A percentile compares a stretch with the other conserved stretches of the same genome.
These are phyloP conservation scores for Dryobotodes eremita DNA, from an alignment of 2,888 invertebrate species.

Conservation along the genomic window DNA sequence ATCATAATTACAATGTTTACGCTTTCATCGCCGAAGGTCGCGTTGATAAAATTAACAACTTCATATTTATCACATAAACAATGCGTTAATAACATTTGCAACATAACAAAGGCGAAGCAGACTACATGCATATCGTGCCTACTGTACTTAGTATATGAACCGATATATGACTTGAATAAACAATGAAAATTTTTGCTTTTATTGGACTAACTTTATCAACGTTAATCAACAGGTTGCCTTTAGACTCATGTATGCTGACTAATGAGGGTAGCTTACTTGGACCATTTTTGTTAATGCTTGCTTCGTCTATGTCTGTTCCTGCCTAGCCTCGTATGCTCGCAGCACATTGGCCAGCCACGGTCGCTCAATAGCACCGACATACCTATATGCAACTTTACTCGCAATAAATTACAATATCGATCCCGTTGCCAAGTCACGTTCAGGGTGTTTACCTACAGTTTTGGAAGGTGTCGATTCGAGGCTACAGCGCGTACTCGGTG, in stretches of 20 bases:
- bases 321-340: constrained; percentile 24
- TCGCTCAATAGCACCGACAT: constrained; percentile 61
- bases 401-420: constrained; percentile 76
- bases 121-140: constrained; percentile 61
- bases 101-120: constrained; percentile 69
- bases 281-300: constrained; percentile 16
- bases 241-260: constrained; percentile 38
- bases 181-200: constrained; percentile 68
- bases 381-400: constrained; percentile 63
- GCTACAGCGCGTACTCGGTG: constrained; percentile 67
- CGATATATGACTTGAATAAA: constrained; percentile 62
- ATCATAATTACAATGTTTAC: constrained; percentile 67
- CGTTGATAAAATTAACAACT: constrained; percentile 73
- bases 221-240: constrained; percentile 74
- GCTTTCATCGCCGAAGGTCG: constrained; percentile 77
- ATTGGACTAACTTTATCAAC: constrained; percentile 61
- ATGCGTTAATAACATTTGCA: constrained; percentile 73
- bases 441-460: constrained; percentile 72
- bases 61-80: constrained; percentile 75
- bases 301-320: constrained; percentile 28
- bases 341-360: constrained; percentile 48
- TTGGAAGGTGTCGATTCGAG: constrained; percentile 71
- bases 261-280: constrained; percentile 47
- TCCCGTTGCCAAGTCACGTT: constrained; percentile 86
- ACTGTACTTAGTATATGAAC: constrained; percentile 56